Evolutionary conservation across 2,888 invertebrate genomes (phyloP), one percentile per base, ranked within the genome.

Genomic region (Linnaemya vulpina): DNA sequence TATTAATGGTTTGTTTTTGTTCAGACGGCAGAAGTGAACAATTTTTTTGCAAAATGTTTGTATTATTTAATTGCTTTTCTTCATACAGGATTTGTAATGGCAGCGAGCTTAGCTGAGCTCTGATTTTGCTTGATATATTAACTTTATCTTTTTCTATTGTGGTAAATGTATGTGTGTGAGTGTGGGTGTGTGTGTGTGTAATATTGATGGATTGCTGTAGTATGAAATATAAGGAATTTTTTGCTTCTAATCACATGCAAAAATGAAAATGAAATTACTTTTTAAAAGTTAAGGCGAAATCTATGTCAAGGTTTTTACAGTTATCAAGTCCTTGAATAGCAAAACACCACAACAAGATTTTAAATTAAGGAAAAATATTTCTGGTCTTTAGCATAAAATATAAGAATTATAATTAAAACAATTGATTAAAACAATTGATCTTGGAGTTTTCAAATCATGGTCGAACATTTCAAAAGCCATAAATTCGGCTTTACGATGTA

Each of bases 1-100:
- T 51, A 3, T 53, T 40, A 49, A n/a, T 25, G 35, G n/a, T 55
- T 25, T 40, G 25, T 15, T 9, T 71, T 70, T n/a, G 15, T 3
- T 3, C 3, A 22, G 11, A n/a, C 10, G 22, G 13, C 5, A 20
- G 20, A 40, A 17, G 55, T 38, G 40, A 62, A 65, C 43, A 60
- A 62, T 73, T 40, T 46, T 22, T 46, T 38, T 63, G 2, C 3
- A 3, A 3, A 58, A 43, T 67, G 65, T 83, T 67, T 76, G 71
- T 73, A 30, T 62, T 76, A 71, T 76, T 82, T 71, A 83, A 83
- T 83, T 77, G 73, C 67, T 77, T 77, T 82, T 67, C 30, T 73
- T 63, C 65, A 17, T 43, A 30, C 20, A 40, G n/a, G 53, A 67
- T 53, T 65, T 58, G 13, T 30, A 30, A 25, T 51, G 40, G 13